phyloP scores from a whole-genome alignment of 2,888 invertebrate species.

The Elegia similella region DNA sequence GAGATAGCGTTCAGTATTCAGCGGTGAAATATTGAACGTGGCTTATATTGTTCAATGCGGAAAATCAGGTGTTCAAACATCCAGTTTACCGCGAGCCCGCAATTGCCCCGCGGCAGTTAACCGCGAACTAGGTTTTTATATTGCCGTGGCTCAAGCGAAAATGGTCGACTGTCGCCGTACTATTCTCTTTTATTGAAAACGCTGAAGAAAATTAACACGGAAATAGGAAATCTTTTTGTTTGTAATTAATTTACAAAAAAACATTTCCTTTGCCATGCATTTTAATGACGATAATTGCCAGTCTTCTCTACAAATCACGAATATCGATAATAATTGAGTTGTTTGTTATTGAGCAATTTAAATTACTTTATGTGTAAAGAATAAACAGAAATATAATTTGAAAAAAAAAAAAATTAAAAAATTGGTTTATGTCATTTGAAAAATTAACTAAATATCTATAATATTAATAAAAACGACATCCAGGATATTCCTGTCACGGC shows the following conservation, averaged over 20 bases:
- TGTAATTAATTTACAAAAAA: neutral
- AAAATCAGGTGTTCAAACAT: constrained; percentile 28
- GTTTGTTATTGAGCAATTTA: too few relatives aligned
- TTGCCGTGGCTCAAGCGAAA: constrained; percentile 19
- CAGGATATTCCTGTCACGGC: too few relatives aligned
- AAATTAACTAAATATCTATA: too few relatives aligned
- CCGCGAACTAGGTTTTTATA: constrained; percentile 14
- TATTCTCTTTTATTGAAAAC: constrained; percentile 25
- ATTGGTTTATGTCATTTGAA: too few relatives aligned
- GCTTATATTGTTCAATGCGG: constrained; percentile 30
- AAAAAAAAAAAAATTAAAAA: too few relatives aligned
- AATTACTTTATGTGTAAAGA: too few relatives aligned
- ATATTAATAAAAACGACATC: too few relatives aligned
- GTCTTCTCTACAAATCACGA: constrained; percentile 17
- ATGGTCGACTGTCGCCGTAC: constrained; percentile 24
- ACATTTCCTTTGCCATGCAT: constrained; percentile 6
- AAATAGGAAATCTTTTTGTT: constrained; percentile 19
- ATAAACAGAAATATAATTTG: too few relatives aligned
- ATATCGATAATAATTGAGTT: neutral
- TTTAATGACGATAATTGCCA: neutral
- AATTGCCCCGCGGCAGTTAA: constrained; percentile 10
- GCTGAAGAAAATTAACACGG: constrained; percentile 28
- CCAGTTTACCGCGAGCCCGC: constrained; percentile 19
- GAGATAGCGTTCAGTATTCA: constrained; percentile 22
- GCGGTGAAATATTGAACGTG: constrained; percentile 26